Evolutionary conservation across 2,888 invertebrate species (phyloP).

Genomic region (Oscheius sp.): DNA sequence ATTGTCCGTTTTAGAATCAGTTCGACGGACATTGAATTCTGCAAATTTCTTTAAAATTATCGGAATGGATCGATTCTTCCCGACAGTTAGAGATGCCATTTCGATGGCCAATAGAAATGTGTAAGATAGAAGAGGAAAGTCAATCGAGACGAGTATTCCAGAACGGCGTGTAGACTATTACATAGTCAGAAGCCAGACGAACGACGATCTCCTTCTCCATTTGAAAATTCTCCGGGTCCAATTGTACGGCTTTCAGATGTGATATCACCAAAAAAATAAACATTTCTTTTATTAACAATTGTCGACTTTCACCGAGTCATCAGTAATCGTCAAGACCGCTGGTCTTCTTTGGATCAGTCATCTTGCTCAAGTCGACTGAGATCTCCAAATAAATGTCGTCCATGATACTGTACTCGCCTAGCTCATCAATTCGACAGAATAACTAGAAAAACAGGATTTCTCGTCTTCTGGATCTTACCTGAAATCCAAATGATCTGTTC

Average conservation of each 20-base stretch:
- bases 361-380: background rate
- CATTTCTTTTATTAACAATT: too few species aligned
- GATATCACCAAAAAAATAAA: too few species aligned
- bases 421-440: background rate
- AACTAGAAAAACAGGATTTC: background rate
- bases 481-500: constrained; percentile 15
- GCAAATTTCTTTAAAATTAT: constrained; percentile 5
- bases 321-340: too few species aligned
- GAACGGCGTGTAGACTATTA: constrained; percentile 9
- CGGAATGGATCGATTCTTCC: constrained; percentile 20
- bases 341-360: too few species aligned
- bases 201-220: too few species aligned
- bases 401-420: constrained; percentile 1
- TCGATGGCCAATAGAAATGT: constrained; percentile 26
- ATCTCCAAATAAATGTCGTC: constrained; percentile 21
- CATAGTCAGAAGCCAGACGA: too few species aligned
- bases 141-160: background rate
- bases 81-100: constrained; percentile 32
- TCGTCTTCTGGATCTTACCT: background rate
- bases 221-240: too few species aligned
- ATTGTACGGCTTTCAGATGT: too few species aligned
- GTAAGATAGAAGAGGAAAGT: background rate
- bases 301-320: too few species aligned
- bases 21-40: constrained; percentile 2
- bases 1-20: constrained; percentile 16